These are phyloP conservation scores for Podocnemis expansa DNA, from an alignment of 2,113 vertebrate genomes.

Conservation along the genomic window DNA sequence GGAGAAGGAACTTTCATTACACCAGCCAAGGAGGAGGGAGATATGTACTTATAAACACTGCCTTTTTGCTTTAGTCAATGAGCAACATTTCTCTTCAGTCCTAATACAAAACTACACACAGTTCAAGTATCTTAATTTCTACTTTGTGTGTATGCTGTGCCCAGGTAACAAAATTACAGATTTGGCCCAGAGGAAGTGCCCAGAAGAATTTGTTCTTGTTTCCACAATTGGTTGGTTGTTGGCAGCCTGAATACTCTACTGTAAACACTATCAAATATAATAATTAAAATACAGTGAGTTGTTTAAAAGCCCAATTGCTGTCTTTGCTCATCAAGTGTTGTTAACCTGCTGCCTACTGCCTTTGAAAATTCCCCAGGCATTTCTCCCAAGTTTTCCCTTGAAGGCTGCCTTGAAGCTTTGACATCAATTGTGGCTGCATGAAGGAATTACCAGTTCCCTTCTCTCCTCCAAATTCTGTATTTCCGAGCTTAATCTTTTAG, in stretches of 20 bases:
- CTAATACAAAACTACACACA: fast-evolving
- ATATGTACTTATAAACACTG: background rate
- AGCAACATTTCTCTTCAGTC: background rate
- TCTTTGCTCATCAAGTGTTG: slow-evolving; percentile 12
- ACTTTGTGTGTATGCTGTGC: background rate
- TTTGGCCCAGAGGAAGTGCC: background rate
- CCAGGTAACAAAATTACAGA: fast-evolving
- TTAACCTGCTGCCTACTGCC: slow-evolving; percentile 38
- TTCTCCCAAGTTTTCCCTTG: slow-evolving; percentile 18
- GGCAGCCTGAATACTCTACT: background rate
- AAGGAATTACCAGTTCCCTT: slow-evolving; percentile 39
- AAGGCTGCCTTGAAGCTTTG: background rate
- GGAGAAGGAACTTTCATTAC: background rate
- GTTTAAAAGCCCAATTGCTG: background rate
- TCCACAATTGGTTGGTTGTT: background rate
- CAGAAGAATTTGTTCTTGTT: background rate
- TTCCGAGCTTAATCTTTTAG: slow-evolving; percentile 27
- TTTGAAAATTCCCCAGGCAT: slow-evolving; percentile 18
- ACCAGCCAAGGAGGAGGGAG: background rate
- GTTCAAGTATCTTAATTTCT: background rate
- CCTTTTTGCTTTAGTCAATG: background rate
- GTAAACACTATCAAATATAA: slow-evolving; percentile 5
- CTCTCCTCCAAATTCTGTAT: slow-evolving; percentile 9
- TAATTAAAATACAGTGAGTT: fast-evolving
- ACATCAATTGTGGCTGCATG: slow-evolving; percentile 1